Evolutionary conservation across 2,888 invertebrate genomes (phyloP).

Genomic region (Drosophila koepferae): DNA sequence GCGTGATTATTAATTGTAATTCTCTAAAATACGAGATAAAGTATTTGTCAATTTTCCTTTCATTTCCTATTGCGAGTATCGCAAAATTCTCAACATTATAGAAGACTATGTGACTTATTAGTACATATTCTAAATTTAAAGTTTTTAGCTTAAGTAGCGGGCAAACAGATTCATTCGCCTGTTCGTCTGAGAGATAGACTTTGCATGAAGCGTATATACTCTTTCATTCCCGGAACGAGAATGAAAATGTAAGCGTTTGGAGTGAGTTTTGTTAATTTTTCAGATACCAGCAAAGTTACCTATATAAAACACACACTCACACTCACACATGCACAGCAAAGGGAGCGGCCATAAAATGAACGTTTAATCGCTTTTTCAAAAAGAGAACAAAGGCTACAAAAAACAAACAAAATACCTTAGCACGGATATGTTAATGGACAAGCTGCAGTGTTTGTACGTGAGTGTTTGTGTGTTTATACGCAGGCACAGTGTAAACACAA

Average conservation of each 20-base stretch:
- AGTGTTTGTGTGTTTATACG: slow-evolving; percentile 17
- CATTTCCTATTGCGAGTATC: no score
- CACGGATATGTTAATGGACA: slow-evolving; percentile 29
- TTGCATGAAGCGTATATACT: background rate
- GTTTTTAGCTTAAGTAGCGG: background rate
- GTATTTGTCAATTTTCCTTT: no score
- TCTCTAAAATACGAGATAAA: no score
- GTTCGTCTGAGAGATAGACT: no score
- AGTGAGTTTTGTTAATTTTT: background rate
- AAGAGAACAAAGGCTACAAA: slow-evolving; percentile 8
- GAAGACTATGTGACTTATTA: no score
- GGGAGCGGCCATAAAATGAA: slow-evolving; percentile 44
- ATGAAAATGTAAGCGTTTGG: background rate
- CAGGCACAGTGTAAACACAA: slow-evolving; percentile 50
- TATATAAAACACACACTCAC: slow-evolving; percentile 4
- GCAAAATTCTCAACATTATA: no score
- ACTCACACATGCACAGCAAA: slow-evolving; percentile 2
- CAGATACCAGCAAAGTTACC: slow-evolving; percentile 44
- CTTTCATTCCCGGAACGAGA: background rate
- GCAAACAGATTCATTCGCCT: background rate
- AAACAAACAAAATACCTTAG: slow-evolving; percentile 23
- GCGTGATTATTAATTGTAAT: no score
- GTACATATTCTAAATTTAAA: no score
- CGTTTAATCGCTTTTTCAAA: slow-evolving; percentile 48
- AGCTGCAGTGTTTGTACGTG: slow-evolving; percentile 17